Percentiles rank a stretch among this genome's conserved stretches.
These are phyloP conservation scores for Muscidifurax raptorellus DNA, from an alignment of 1,140 invertebrate genomes.

Conservation along the genomic window DNA sequence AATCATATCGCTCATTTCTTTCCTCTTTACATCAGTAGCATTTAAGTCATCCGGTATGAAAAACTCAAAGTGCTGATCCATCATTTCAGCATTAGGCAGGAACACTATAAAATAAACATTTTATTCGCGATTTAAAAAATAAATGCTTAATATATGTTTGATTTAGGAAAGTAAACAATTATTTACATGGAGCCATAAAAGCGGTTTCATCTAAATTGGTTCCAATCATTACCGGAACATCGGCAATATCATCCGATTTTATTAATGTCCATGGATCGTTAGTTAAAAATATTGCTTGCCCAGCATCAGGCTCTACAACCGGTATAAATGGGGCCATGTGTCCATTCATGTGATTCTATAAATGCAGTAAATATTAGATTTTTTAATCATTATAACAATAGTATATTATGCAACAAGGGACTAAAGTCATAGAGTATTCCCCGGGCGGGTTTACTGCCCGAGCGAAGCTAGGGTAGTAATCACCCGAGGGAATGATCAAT, in stretches of 20 bases:
- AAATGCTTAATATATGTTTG: not conserved
- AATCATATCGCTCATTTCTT: slow-evolving; percentile 74
- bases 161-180: not conserved
- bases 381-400: slow-evolving; percentile 27
- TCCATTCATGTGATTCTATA: slow-evolving; percentile 64
- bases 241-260: slow-evolving; percentile 73
- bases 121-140: not conserved
- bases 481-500: too few species aligned
- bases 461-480: too few species aligned
- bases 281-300: slow-evolving; percentile 79
- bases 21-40: slow-evolving; percentile 67
- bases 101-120: slow-evolving; percentile 56
- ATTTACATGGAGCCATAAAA: slow-evolving; percentile 61
- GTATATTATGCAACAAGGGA: too few species aligned
- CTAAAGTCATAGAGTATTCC: too few species aligned
- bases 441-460: too few species aligned
- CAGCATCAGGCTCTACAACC: slow-evolving; percentile 77
- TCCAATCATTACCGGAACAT: slow-evolving; percentile 81
- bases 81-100: slow-evolving; percentile 57
- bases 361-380: slow-evolving; percentile 17
- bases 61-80: slow-evolving; percentile 77
- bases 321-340: slow-evolving; percentile 78
- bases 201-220: slow-evolving; percentile 78
- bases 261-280: slow-evolving; percentile 76
- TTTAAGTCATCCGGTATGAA: slow-evolving; percentile 80